These are phyloP conservation scores for Eolophus roseicapilla DNA, from an alignment of 2,113 vertebrate species.

Conservation along the genomic window DNA sequence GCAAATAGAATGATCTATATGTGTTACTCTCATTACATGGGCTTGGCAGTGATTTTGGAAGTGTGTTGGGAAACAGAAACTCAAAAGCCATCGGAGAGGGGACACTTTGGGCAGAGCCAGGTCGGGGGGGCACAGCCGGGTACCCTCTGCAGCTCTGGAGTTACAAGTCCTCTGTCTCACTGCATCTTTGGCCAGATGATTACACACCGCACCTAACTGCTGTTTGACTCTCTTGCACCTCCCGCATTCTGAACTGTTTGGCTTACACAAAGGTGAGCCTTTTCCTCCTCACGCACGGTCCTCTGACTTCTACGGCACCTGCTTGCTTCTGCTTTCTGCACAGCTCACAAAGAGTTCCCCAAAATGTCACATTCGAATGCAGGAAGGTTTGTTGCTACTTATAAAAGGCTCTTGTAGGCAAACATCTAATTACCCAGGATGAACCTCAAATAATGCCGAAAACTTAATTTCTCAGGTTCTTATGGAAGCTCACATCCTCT, in stretches of 20 bases:
- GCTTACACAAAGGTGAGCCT: not conserved
- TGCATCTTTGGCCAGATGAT: not conserved
- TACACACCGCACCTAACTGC: rapidly evolving
- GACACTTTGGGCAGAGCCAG: not conserved
- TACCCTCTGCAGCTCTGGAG: not conserved
- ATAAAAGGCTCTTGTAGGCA: not conserved
- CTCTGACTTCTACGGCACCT: not conserved
- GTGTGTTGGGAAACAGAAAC: not conserved
- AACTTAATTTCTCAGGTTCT: not conserved
- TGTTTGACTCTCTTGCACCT: not conserved
- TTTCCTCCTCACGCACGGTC: rapidly evolving
- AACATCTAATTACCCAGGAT: not conserved
- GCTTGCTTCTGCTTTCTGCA: not conserved
- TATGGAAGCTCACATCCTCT: rapidly evolving
- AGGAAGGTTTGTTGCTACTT: not conserved
- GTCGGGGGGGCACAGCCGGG: rapidly evolving
- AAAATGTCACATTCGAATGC: not conserved
- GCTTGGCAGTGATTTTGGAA: not conserved
- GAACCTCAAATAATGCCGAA: not conserved
- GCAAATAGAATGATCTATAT: not conserved
- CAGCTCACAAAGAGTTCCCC: not conserved
- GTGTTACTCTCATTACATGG: too few relatives aligned
- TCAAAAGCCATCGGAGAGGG: rapidly evolving
- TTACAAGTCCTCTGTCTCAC: rapidly evolving
- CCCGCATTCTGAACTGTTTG: not conserved